Conservation (phyloP, 2,113 vertebrate genomes). For the Pelecanoides urinatrix region DNA sequence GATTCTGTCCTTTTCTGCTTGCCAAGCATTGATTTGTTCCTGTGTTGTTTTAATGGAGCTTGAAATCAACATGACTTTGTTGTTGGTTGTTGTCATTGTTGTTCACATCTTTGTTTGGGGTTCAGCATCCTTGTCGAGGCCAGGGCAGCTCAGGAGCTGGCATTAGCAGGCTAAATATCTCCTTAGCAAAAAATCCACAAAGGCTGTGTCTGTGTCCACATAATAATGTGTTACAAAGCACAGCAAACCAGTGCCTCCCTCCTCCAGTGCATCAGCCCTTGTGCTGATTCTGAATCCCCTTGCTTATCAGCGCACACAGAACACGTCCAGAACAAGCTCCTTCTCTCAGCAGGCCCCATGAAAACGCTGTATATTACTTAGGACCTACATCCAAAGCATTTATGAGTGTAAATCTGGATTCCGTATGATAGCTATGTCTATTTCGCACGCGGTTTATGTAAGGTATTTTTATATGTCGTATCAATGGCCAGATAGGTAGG, state of each 20-base stretch:
- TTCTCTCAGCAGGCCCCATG: background rate
- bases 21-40: slow-evolving; percentile 70
- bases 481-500: background rate
- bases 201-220: background rate
- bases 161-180: background rate
- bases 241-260: background rate
- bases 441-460: fast-evolving
- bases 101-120: slow-evolving; percentile 56
- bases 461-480: fast-evolving
- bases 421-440: fast-evolving
- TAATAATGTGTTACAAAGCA: background rate
- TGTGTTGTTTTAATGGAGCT: slow-evolving; percentile 60
- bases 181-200: background rate
- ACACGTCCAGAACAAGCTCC: background rate
- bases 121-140: slow-evolving; percentile 19
- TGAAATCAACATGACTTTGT: slow-evolving; percentile 68
- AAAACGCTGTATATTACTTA: fast-evolving
- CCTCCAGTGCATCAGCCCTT: background rate
- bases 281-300: background rate
- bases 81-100: slow-evolving; percentile 32
- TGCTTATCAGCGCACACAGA: background rate
- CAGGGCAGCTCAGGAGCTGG: background rate
- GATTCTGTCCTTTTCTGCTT: slow-evolving; percentile 54
- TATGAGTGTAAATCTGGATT: fast-evolving
- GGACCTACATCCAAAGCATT: background rate